Evolutionary conservation across 2,888 invertebrate genomes (phyloP).

Genomic region (Zeuzera pyrina): DNA sequence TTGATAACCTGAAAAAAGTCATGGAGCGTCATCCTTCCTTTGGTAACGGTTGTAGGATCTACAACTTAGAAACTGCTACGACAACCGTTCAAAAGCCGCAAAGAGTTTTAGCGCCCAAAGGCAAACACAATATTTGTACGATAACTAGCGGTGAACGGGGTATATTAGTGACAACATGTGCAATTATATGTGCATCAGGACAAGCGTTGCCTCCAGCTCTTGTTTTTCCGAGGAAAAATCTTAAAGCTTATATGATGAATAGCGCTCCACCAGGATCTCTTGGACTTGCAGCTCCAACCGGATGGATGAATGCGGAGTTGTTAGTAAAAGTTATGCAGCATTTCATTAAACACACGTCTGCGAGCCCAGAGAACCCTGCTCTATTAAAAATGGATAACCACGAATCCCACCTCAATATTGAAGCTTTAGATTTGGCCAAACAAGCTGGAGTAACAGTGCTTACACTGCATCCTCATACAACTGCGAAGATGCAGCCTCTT

Average conservation of each 20-base stretch:
- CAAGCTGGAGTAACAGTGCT: slow-evolving; percentile 32
- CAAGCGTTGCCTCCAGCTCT: slow-evolving; percentile 21
- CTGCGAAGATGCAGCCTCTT: slow-evolving; percentile 37
- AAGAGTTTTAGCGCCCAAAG: slow-evolving; percentile 16
- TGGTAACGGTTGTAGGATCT: slow-evolving; percentile 12
- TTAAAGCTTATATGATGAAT: slow-evolving; percentile 24
- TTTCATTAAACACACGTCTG: slow-evolving; percentile 23
- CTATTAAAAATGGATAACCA: slow-evolving; percentile 29
- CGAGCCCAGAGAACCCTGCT: slow-evolving; percentile 18
- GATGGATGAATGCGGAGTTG: slow-evolving; percentile 29
- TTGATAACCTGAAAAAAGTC: slow-evolving; percentile 10
- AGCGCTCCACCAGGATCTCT: slow-evolving; percentile 30
- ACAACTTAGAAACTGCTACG: slow-evolving; percentile 17
- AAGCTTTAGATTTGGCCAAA: slow-evolving; percentile 24
- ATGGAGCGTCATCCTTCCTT: not conserved
- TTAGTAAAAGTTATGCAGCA: slow-evolving; percentile 28
- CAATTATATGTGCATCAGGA: slow-evolving; percentile 16
- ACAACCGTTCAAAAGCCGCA: slow-evolving; percentile 13
- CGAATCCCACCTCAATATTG: slow-evolving; percentile 22
- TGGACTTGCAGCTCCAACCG: slow-evolving; percentile 25
- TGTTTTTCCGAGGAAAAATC: slow-evolving; percentile 26
- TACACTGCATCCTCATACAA: slow-evolving; percentile 37
- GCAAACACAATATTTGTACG: slow-evolving; percentile 14
- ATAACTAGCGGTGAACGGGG: slow-evolving; percentile 16
- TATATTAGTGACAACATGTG: slow-evolving; percentile 15